phyloP scores from a whole-genome alignment of 2,797 vertebrate genomes.

The Eulemur rubriventer region DNA sequence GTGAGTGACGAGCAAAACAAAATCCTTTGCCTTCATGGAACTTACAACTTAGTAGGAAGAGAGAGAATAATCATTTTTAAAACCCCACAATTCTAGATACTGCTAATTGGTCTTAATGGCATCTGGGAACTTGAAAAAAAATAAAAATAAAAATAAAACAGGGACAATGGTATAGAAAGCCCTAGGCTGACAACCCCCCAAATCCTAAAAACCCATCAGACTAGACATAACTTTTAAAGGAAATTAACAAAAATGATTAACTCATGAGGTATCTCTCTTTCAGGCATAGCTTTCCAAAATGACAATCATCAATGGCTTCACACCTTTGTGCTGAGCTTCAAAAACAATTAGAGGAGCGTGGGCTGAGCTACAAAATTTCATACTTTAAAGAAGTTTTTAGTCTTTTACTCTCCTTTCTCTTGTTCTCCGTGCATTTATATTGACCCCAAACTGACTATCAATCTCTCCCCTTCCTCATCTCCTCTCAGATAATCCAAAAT shows the following conservation, averaged over 20 bases:
- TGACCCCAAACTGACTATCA: neutral
- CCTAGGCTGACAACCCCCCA: neutral
- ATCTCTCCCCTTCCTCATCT: neutral
- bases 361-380: neutral
- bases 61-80: neutral
- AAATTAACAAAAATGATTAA: neutral
- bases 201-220: neutral
- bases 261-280: neutral
- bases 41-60: neutral
- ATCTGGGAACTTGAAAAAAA: neutral
- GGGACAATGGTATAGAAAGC: neutral
- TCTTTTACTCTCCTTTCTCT: neutral
- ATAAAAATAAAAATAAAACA: neutral
- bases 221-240: neutral
- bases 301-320: neutral
- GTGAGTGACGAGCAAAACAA: neutral
- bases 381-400: neutral
- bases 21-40: neutral
- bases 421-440: neutral
- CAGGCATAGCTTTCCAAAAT: neutral
- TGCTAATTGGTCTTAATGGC: neutral
- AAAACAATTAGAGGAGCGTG: neutral
- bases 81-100: neutral
- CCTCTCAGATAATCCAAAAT: neutral
- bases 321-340: neutral